Evolutionary conservation across 2,113 vertebrate genomes (phyloP), one percentile per base, ranked within the genome.

Genomic region (Baryphthengus martii): DNA sequence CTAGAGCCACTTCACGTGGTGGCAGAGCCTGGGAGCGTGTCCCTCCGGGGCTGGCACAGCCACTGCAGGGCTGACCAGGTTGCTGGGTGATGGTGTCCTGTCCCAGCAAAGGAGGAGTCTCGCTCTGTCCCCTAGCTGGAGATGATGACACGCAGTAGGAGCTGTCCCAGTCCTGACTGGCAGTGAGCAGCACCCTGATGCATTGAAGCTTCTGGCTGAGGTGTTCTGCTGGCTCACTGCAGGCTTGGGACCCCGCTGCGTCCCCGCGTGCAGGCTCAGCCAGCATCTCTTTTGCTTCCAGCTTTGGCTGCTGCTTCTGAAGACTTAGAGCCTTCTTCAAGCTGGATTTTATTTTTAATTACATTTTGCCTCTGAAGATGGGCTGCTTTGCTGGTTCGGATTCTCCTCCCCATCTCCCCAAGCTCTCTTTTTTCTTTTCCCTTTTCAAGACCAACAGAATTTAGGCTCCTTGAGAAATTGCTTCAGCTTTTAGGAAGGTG

Each of bases 311-410:
- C 84, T 86, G 42, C 76, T 82, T 68, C 37, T 66, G 75, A 67
- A 75, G 68, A 70, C 85, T 94, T 94, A 53, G 66, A 79, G 84
- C 56, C 37, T 68, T 85, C 76, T 71, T 77, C 85, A 90, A 82
- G 88, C 75, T 76, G 81, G 79, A 73, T 89, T 96, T 95, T 95
- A 63, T 88, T 96, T 97, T 94, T 96, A 95, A 95, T 96, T 88
- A 79, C 72, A 58, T 89, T 94, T 92, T 91, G n/a, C 67, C 35
- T 92, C 79, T 91, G 90, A 93, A 93, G 75, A 90, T 59, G 63
- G 49, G 68, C 63, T 85, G 52, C 35, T 89, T 77, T 92, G 50
- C 58, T 77, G 58, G 33, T 85, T 83, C 18, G 6, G 6, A 40
- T 13, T 35, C 20, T 29, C 4, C 3, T 6, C 16, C 56, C 18